These are phyloP conservation scores for Trisateles emortualis DNA, from an alignment of 2,888 invertebrate species.

Conservation along the genomic window DNA sequence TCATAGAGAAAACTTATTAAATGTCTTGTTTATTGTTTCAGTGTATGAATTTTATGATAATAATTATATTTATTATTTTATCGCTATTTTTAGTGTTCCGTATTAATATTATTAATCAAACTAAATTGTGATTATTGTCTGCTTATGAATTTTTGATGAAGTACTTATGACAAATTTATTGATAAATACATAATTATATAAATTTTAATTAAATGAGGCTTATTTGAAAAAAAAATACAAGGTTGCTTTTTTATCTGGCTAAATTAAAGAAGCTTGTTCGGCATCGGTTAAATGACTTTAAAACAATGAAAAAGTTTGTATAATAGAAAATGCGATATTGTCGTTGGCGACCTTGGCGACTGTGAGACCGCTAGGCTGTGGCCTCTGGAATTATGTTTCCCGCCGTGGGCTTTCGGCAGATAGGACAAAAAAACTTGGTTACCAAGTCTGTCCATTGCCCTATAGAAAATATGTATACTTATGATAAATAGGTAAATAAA, in stretches of 20 bases:
- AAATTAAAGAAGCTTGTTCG: no score
- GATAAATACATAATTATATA: neutral
- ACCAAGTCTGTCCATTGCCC: no score
- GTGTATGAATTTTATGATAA: neutral
- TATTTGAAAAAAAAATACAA: constrained; percentile 35
- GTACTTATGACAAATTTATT: neutral
- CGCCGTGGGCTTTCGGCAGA: no score
- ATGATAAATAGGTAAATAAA: no score
- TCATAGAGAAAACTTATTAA: constrained; percentile 18
- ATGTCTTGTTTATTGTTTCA: constrained; percentile 1
- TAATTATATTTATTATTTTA: neutral
- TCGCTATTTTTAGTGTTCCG: neutral
- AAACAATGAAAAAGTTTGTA: no score
- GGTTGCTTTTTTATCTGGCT: neutral
- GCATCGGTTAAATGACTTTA: no score
- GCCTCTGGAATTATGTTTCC: no score
- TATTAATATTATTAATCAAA: neutral
- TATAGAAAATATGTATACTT: no score
- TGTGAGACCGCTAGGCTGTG: no score
- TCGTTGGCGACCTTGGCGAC: no score
- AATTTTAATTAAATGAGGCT: constrained; percentile 28
- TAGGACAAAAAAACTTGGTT: no score
- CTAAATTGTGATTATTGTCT: neutral
- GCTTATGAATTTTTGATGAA: neutral
- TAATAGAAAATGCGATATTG: no score